These are phyloP conservation scores for Zygothrica quintamaculata DNA, from an alignment of 2,888 invertebrate genomes.

Conservation along the genomic window DNA sequence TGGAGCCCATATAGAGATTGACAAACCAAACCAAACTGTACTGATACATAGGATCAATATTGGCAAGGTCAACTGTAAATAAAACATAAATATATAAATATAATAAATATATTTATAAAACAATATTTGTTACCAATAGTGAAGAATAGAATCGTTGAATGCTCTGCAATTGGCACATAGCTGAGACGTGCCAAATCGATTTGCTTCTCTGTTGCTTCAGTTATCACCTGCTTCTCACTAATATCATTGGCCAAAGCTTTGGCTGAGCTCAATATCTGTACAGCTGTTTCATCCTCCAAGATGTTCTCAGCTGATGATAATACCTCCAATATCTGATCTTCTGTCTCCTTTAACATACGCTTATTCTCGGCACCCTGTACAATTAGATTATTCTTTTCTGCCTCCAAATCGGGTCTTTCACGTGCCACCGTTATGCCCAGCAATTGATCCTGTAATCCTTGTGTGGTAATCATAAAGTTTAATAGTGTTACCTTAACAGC, in stretches of 20 bases:
- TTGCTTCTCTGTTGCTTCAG: slow-evolving; percentile 94
- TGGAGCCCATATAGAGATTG: slow-evolving; percentile 92
- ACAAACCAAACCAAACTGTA: slow-evolving; percentile 98
- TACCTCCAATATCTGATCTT: slow-evolving; percentile 94
- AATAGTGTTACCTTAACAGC: slow-evolving; percentile 95
- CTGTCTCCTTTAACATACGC: slow-evolving; percentile 93
- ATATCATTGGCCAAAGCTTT: slow-evolving; percentile 96
- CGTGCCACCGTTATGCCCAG: slow-evolving; percentile 95
- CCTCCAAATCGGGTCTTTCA: slow-evolving; percentile 95
- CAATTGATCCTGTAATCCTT: slow-evolving; percentile 95
- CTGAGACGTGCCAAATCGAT: slow-evolving; percentile 93
- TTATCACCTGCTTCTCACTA: slow-evolving; percentile 94
- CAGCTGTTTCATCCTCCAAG: slow-evolving; percentile 96
- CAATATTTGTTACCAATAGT: slow-evolving; percentile 89
- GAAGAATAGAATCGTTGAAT: slow-evolving; percentile 96
- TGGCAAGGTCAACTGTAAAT: slow-evolving; percentile 90
- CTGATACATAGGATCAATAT: slow-evolving; percentile 99
- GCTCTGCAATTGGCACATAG: slow-evolving; percentile 95
- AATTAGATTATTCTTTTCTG: slow-evolving; percentile 94
- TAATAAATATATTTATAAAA: neutral
- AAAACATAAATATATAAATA: slow-evolving; percentile 2
- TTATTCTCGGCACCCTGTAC: slow-evolving; percentile 94
- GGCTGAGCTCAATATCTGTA: slow-evolving; percentile 94
- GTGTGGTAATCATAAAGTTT: slow-evolving; percentile 96
- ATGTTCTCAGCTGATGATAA: slow-evolving; percentile 91